phyloP scores from a whole-genome alignment of 2,888 invertebrate species.

The Aspidiotus destructor region DNA sequence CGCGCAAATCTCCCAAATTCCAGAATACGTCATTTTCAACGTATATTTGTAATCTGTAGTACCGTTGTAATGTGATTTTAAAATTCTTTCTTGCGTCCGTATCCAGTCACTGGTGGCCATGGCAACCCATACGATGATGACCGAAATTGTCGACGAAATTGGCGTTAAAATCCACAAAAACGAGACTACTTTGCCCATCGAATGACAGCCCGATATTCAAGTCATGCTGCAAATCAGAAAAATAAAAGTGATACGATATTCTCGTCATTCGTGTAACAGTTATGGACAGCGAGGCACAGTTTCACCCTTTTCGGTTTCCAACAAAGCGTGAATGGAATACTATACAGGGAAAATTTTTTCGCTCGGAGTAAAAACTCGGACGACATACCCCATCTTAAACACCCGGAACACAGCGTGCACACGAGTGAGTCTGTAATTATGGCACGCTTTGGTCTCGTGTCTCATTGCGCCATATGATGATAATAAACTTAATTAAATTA shows the following conservation, averaged over 20 bases:
- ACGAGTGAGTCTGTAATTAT: no score
- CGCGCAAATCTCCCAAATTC: conserved; percentile 68
- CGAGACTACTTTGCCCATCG: conserved; percentile 30
- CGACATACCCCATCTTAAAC: no score
- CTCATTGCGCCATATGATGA: no score
- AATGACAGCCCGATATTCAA: conserved; percentile 4
- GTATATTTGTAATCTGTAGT: conserved; percentile 63
- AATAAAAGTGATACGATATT: background rate
- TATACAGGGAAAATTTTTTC: no score
- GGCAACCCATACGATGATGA: conserved; percentile 61
- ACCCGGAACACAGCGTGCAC: no score
- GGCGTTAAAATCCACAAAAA: conserved; percentile 38
- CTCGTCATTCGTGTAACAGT: no score
- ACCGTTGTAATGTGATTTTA: conserved; percentile 65
- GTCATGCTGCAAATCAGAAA: conserved; percentile 1
- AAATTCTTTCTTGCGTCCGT: conserved; percentile 74
- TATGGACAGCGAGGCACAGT: no score
- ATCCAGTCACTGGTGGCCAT: conserved; percentile 76
- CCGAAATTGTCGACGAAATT: conserved; percentile 59
- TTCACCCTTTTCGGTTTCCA: no score
- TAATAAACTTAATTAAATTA: no score
- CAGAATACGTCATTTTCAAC: conserved; percentile 67
- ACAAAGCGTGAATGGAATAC: no score
- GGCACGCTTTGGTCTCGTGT: no score
- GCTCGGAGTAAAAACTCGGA: no score